phyloP scores from a whole-genome alignment of 2,888 invertebrate genomes.

The Coronaproctus castanopsis region DNA sequence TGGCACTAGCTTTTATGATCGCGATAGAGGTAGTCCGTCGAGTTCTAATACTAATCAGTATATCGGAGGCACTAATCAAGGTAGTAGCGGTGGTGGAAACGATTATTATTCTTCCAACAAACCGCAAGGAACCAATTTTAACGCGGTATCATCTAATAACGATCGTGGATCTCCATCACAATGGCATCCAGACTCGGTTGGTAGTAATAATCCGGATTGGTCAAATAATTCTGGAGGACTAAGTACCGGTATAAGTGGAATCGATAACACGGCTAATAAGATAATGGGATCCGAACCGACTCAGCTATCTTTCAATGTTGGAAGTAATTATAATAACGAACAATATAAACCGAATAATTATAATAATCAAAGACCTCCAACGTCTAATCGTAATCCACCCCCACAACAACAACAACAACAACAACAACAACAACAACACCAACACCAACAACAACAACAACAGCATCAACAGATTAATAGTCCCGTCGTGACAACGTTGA shows the following conservation, averaged over 20 bases:
- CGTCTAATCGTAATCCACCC: neutral
- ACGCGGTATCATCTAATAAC: neutral
- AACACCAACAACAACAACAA: neutral
- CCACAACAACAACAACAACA: neutral
- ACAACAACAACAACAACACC: neutral
- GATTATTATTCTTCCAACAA: too few species aligned
- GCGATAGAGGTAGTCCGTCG: neutral
- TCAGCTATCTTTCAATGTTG: neutral
- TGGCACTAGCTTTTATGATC: neutral
- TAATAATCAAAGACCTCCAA: neutral
- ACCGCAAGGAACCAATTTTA: neutral
- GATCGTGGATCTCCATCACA: neutral
- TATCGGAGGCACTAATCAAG: too few species aligned
- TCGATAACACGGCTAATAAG: neutral
- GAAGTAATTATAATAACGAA: neutral
- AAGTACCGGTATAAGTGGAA: neutral
- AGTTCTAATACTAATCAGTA: neutral
- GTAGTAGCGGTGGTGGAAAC: too few species aligned
- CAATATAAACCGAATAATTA: neutral
- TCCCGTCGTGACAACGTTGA: neutral
- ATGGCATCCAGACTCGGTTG: neutral
- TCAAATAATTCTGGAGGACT: neutral
- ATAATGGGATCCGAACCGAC: neutral
- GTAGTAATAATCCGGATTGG: neutral
- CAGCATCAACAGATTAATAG: neutral